Base-by-base conservation (phyloP, 2,888 invertebrate species). In the Parnassius orleans region DNA sequence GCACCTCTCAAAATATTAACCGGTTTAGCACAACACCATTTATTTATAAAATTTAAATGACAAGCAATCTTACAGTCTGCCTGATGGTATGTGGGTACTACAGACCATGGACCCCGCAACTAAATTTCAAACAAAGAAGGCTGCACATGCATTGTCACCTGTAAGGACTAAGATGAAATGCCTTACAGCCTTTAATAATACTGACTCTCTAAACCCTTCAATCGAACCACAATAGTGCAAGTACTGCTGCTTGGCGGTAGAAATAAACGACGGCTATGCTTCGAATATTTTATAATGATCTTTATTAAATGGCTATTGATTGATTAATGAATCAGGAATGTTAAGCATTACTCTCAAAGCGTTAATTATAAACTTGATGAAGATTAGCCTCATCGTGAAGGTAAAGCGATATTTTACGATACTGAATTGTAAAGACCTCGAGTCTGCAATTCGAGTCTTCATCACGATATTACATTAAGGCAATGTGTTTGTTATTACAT, bases 361-460 rank as follows among this genome's bases (percentile, higher is more conserved):
- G 46, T 50, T 15, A 55, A 51, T 57, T 53, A 48, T 47, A 54
- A 60, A 43, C 50, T 60, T 43, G 12, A 33, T 47, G 42, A 42
- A 47, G n/a, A 57, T 61, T 61, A 56, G 53, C 57, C 57, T 57
- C 57, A 10, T 53, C 19, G 41, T 53, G 61, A 57, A 57, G 61
- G 61, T 61, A 47, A 61, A 61, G 41, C 53, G 42, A 53, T 47
- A 61, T 56, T 52, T 53, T 61, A 57, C 24, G 52, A 53, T 50
- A 53, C 11, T n/a, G 60, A 47, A 61, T 47, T 42, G 56, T 41
- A 14, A 48, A 48, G 48, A 14, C 15, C 48, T 52, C 56, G 46
- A 24, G 46, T 10, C 46, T 42, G 2, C 15, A 50, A 10, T n/a
- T 14, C 48, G 33, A 14, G 10, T 15, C 41, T 33, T 46, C 61